Percentiles rank a stretch among this genome's conserved stretches.
phyloP scores from a whole-genome alignment of 2,113 vertebrate genomes.

The Sapajus apella region DNA sequence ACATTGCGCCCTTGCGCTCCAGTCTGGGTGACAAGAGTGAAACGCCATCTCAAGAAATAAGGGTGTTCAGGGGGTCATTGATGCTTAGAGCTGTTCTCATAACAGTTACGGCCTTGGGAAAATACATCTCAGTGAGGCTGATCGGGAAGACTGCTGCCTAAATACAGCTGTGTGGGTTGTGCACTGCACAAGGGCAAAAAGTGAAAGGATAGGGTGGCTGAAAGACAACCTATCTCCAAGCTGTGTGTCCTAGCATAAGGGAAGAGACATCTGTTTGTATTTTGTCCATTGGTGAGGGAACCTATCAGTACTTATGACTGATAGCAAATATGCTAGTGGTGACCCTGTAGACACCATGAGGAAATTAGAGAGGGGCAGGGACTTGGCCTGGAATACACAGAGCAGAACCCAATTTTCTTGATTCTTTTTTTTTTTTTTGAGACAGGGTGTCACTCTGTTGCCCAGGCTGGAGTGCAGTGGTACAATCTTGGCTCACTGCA shows the following conservation, averaged over 20 bases:
- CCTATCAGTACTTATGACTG: background rate
- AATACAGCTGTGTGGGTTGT: background rate
- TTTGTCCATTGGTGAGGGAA: background rate
- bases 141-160: background rate
- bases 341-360: background rate
- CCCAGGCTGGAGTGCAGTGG: background rate
- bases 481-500: background rate
- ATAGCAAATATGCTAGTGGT: rapidly evolving
- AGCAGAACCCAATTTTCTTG: background rate
- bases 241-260: background rate
- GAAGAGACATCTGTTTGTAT: background rate
- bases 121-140: background rate
- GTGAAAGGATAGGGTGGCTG: background rate
- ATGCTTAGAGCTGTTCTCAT: background rate
- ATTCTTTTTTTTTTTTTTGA: background rate
- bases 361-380: background rate
- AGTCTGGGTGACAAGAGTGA: no score
- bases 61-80: background rate
- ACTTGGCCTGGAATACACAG: background rate
- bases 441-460: background rate
- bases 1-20: no score
- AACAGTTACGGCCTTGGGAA: background rate
- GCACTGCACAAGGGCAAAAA: background rate
- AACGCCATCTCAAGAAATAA: no score
- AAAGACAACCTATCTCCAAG: background rate